Conservation (phyloP, 2,888 invertebrate genomes). For the Dascillus cervinus region DNA sequence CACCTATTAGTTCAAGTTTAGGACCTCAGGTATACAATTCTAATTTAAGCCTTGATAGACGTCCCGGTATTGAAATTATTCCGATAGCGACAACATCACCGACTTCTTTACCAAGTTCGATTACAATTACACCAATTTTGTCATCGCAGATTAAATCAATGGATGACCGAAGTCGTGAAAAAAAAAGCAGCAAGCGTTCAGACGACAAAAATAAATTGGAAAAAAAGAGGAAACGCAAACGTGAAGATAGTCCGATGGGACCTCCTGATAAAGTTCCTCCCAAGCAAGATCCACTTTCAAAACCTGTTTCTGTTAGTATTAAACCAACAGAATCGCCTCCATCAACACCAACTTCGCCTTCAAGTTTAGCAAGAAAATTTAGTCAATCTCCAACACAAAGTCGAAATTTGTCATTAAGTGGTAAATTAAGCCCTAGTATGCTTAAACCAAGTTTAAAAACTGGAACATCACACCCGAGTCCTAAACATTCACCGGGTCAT, state of each 20-base stretch:
- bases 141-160: slow-evolving; percentile 43
- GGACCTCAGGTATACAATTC: slow-evolving; percentile 21
- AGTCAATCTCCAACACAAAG: slow-evolving; percentile 65
- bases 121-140: slow-evolving; percentile 79
- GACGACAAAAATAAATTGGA: slow-evolving; percentile 49
- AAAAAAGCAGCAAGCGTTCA: slow-evolving; percentile 40
- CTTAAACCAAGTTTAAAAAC: slow-evolving; percentile 48
- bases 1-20: slow-evolving; percentile 44
- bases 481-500: slow-evolving; percentile 69
- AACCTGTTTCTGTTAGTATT: slow-evolving; percentile 66
- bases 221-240: slow-evolving; percentile 67
- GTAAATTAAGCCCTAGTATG: slow-evolving; percentile 49
- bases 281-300: slow-evolving; percentile 63
- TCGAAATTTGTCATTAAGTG: slow-evolving; percentile 55
- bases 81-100: slow-evolving; percentile 62
- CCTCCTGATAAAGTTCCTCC: slow-evolving; percentile 75
- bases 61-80: slow-evolving; percentile 79
- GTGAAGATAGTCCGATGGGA: slow-evolving; percentile 73
- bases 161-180: slow-evolving; percentile 40
- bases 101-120: slow-evolving; percentile 63
- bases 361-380: slow-evolving; percentile 58
- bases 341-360: slow-evolving; percentile 54
- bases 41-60: slow-evolving; percentile 53
- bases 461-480: slow-evolving; percentile 54
- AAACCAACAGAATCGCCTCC: slow-evolving; percentile 58